A percentile compares a stretch with the other conserved stretches of the same genome.
Conservation (phyloP, 2,888 invertebrate species). For the Ormyrus thymus region DNA sequence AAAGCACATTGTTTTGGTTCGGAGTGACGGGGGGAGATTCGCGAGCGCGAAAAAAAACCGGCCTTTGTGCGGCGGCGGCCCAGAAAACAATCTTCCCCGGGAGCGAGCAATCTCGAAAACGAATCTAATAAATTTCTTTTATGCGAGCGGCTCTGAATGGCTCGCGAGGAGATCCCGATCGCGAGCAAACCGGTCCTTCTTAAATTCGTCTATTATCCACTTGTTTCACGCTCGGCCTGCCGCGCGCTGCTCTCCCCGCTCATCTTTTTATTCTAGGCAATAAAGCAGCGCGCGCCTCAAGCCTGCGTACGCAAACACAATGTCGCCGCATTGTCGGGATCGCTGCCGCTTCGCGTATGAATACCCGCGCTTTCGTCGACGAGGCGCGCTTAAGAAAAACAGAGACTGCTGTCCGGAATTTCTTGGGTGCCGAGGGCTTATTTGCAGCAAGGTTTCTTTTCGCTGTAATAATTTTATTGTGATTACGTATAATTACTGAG, state of each 20-base stretch:
- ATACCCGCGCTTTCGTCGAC: not conserved
- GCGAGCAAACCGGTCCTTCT: constrained; percentile 38
- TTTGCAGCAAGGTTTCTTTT: too few species aligned
- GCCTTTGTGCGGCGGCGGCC: too few species aligned
- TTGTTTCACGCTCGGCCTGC: constrained; percentile 37
- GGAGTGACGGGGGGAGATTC: not conserved
- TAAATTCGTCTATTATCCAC: constrained; percentile 46
- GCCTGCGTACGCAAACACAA: not conserved
- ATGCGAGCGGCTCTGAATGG: constrained; percentile 9
- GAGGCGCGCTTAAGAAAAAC: not conserved
- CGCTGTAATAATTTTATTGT: too few species aligned
- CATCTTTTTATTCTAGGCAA: constrained; percentile 18
- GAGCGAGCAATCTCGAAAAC: constrained; percentile 22
- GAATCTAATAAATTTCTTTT: constrained; percentile 43
- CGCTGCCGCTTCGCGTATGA: not conserved
- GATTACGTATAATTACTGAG: too few species aligned
- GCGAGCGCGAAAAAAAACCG: too few species aligned
- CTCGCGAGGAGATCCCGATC: constrained; percentile 38
- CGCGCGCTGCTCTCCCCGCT: not conserved
- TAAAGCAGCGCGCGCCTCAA: constrained; percentile 2
- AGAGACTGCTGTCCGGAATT: not conserved
- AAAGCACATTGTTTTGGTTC: too few species aligned
- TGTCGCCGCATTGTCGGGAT: constrained; percentile 4
- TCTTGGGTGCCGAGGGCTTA: too few species aligned
- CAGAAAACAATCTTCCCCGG: not conserved